Evolutionary conservation across 30 jellyfish, hydroid and myxozoan genomes (phyloP), one percentile per base, ranked within the genome.

Genomic region (Aurelia aurita complex sp. Pacific): DNA sequence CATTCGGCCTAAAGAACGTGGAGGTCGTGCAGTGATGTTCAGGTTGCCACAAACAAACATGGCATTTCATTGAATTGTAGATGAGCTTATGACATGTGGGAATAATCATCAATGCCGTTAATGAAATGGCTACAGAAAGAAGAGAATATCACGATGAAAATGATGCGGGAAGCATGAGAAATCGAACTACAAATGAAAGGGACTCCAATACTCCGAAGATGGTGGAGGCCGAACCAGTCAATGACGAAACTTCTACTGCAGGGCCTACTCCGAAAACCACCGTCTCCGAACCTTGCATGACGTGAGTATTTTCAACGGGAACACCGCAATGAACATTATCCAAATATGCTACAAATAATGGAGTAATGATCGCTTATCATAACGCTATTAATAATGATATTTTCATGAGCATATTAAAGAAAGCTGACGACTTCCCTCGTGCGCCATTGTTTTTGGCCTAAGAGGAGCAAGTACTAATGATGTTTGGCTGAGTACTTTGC

Each of bases 91-190:
- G 83, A 68, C 70, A 73, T 73, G 83, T 73, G n/a, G 19, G 83
- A 46, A 50, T 67, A 10, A 17, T 23, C 8, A 40, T 73, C 16
- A 9, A 8, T 10, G 23, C 18, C 66, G 50, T 12, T 73, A 32
- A 73, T 52, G 83, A 73, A 73, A 73, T 73, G 83, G 83, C 83
- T 50, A 36, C 83, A 68, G 63, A 23, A 12, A 13, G 42, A 11
- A n/a, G 38, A 19, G 69, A 73, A 5, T 73, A 34, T 40, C 70
- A 55, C 70, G 83, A 55, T 33, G 83, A 73, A 18, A 46, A 73
- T 9, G 83, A 19, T 14, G 42, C 36, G 42, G 43, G 29, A 15
- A 52, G 64, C 42, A 68, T 38, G 42, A 29, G 69, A 34, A 9
- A 38, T 43, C 33, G 43, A 55, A 43, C 69, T 15, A 12, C 13